phyloP scores from a whole-genome alignment of 2,888 invertebrate genomes.

The Ctena decussata region DNA sequence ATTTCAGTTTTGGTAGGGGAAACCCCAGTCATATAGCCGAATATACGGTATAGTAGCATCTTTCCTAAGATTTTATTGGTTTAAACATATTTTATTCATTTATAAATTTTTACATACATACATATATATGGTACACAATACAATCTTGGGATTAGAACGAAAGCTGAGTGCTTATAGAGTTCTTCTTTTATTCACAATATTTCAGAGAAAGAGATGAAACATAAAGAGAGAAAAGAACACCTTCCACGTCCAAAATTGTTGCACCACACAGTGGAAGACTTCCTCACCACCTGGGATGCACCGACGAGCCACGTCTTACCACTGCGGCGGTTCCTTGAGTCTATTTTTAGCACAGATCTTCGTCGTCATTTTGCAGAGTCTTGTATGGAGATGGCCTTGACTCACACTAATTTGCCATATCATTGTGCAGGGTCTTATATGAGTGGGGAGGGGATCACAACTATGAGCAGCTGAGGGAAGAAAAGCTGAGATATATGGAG shows the following conservation, averaged over 20 bases:
- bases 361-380: conserved; percentile 81
- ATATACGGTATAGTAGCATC: too few relatives aligned
- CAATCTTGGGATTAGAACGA: too few relatives aligned
- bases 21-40: too few relatives aligned
- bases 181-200: too few relatives aligned
- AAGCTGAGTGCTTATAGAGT: too few relatives aligned
- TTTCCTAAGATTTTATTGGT: too few relatives aligned
- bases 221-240: conserved; percentile 60
- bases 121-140: too few relatives aligned
- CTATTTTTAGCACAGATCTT: conserved; percentile 79
- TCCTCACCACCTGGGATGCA: conserved; percentile 87
- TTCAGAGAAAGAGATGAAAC: conserved; percentile 78
- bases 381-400: conserved; percentile 84
- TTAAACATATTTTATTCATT: too few relatives aligned
- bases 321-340: conserved; percentile 83
- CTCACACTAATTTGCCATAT: conserved; percentile 73
- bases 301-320: conserved; percentile 86
- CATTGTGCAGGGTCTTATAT: conserved; percentile 77
- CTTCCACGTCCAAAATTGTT: conserved; percentile 85
- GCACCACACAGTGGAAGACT: conserved; percentile 88
- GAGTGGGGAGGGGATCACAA: conserved; percentile 69
- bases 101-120: too few relatives aligned
- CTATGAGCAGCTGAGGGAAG: background rate
- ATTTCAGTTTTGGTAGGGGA: too few relatives aligned
- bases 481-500: too few relatives aligned